Percentiles rank a stretch among this genome's conserved stretches.
These are phyloP conservation scores for Syrrhaptes paradoxus DNA, from an alignment of 2,113 vertebrate species.

Conservation along the genomic window DNA sequence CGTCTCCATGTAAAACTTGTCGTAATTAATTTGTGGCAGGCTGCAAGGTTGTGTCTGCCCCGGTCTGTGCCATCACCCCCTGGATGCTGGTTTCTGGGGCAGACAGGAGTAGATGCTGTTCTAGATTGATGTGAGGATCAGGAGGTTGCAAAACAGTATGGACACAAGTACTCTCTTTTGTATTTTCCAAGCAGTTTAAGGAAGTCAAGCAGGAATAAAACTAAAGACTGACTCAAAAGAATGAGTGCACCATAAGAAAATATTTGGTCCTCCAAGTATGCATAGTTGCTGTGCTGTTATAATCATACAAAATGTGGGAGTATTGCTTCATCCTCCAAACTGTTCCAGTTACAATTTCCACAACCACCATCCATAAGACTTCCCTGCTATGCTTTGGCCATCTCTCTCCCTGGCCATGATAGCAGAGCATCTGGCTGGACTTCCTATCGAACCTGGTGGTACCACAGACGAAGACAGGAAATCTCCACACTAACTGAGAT, in stretches of 20 bases:
- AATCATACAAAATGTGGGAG: neutral
- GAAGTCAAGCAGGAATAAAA: neutral
- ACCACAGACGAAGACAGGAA: neutral
- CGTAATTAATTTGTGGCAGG: accelerated
- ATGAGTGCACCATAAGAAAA: neutral
- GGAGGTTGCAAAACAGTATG: neutral
- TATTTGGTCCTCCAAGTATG: neutral
- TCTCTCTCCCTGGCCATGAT: neutral
- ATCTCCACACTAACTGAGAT: neutral
- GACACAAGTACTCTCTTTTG: neutral
- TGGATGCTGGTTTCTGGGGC: neutral
- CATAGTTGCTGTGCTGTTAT: neutral
- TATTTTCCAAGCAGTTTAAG: neutral
- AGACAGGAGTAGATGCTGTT: neutral
- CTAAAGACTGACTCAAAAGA: neutral
- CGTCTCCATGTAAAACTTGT: neutral
- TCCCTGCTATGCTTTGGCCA: neutral
- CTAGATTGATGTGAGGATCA: neutral
- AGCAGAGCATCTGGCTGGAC: neutral
- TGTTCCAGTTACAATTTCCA: neutral
- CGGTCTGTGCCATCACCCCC: neutral
- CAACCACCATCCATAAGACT: neutral
- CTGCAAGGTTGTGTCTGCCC: neutral
- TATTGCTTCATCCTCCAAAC: neutral
- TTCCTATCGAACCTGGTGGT: neutral